Base-by-base conservation (phyloP, 2,113 vertebrate species). In the Leucopternis melanops region DNA sequence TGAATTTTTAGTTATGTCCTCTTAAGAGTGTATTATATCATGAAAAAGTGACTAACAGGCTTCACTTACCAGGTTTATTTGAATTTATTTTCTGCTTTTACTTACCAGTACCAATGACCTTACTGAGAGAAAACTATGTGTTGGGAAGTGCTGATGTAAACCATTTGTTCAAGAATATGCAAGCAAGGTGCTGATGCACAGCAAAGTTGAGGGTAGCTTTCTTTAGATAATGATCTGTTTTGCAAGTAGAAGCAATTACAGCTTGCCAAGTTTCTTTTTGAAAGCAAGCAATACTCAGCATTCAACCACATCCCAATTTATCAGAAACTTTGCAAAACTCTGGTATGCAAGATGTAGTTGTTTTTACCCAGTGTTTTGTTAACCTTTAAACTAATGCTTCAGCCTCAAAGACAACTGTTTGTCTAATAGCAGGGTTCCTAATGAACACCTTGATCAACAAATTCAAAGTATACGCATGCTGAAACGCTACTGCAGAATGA, bases 71-170 rank as follows among this genome's bases (percentile, higher is more conserved):
- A 10, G 21, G 9, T 45, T 78, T 84, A 65, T 90, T 75, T 86
- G 49, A 90, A 69, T 92, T 81, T 81, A 73, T 84, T 74, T 91
- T 77, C 91, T 92, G 61, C 19, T 88, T 12, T 88, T 79, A 32
- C 40, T 86, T 73, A 44, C 52, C 58, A 47, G 19, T 82, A 74
- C 57, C 54, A 47, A 11, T 93, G 45, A 66, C 50, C 45, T 77
- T 66, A 42, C 45, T 88, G 62, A 93, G 61, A 57, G 36, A 81
- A 88, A 69, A 79, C 15, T 73, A 11, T 92, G 67, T 27, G 7
- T 32, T 78, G 47, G 40, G 47, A 94, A 94, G 32, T 83, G 93
- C 77, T 96, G 72, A 82, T 93, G 75, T 70, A 95, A 95, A 79
- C 70, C 69, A 67, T 81, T 70, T 0, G 2, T 90, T 93, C 73